phyloP scores from a whole-genome alignment of 35 echinoderm and acorn worm genomes.

The Apostichopus japonicus region DNA sequence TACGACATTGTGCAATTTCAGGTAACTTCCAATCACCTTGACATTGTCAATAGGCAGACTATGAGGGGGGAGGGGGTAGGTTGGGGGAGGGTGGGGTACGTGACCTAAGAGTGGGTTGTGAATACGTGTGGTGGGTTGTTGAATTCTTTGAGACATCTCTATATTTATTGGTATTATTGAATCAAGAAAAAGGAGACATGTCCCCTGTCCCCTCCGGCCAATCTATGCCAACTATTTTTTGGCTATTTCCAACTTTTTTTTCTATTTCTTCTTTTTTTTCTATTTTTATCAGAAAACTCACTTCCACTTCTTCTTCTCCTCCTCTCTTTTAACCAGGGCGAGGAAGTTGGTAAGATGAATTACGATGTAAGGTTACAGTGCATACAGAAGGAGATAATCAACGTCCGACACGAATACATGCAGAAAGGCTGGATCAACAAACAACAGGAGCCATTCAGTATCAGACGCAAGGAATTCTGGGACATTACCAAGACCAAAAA shows the following conservation, averaged over 20 bases:
- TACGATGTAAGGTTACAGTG: constrained; percentile 86
- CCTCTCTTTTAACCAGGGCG: constrained; percentile 57
- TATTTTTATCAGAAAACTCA: too few species aligned
- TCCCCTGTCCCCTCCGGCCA: too few species aligned
- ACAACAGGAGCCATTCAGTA: constrained; percentile 80
- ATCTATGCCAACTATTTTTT: too few species aligned
- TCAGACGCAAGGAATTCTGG: constrained; percentile 90
- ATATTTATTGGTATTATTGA: too few species aligned
- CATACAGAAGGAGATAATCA: constrained; percentile 88
- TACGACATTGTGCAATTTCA: constrained; percentile 95
- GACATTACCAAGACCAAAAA: constrained; percentile 82
- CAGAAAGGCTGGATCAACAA: constrained; percentile 75
- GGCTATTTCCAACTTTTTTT: too few species aligned
- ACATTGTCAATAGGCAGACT: not conserved
- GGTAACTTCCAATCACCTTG: constrained; percentile 44
- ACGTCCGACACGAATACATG: constrained; percentile 68
- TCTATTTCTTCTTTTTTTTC: too few species aligned
- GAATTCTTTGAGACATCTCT: too few species aligned
- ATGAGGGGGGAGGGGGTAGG: too few species aligned
- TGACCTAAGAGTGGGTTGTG: too few species aligned
- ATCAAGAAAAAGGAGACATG: too few species aligned
- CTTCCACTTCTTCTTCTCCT: not conserved
- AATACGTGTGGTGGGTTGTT: too few species aligned
- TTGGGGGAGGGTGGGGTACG: too few species aligned
- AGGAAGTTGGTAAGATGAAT: constrained; percentile 83